Conservation (phyloP, 2,797 vertebrate species). For the Macropus fuliginosus region DNA sequence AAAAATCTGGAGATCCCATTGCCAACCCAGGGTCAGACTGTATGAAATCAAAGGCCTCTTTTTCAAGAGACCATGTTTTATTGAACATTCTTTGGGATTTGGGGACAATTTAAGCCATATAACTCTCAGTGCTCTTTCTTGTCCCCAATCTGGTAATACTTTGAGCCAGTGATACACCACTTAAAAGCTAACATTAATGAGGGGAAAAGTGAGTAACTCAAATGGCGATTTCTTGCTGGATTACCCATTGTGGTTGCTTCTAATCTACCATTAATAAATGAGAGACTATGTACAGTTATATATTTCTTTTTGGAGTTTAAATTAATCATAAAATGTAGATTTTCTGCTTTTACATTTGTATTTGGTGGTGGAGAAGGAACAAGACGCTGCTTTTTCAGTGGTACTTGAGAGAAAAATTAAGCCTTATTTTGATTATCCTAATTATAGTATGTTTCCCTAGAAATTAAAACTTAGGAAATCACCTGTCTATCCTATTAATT, state of each 20-base stretch:
- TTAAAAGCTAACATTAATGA: not conserved
- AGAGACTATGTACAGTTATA: not conserved
- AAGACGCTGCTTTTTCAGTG: not conserved
- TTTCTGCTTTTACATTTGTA: not conserved
- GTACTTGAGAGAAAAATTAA: not conserved
- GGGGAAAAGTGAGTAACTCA: not conserved
- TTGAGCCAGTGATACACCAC: not conserved
- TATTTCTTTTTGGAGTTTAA: not conserved
- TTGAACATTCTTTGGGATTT: constrained; percentile 25
- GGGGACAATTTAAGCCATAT: not conserved
- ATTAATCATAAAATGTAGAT: not conserved
- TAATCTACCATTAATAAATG: not conserved
- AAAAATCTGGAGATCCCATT: not conserved
- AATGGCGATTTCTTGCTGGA: not conserved
- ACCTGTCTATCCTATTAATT: not conserved
- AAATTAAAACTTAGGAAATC: not conserved
- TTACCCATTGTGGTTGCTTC: not conserved
- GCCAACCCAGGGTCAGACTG: not conserved
- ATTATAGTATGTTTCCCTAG: not conserved
- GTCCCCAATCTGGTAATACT: not conserved
- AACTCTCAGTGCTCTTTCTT: not conserved
- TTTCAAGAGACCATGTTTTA: not conserved
- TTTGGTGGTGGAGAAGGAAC: not conserved
- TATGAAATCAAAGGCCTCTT: not conserved
- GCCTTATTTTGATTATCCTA: not conserved